Conservation (phyloP, 2,113 vertebrate species). For the Chaenogobius annularis region DNA sequence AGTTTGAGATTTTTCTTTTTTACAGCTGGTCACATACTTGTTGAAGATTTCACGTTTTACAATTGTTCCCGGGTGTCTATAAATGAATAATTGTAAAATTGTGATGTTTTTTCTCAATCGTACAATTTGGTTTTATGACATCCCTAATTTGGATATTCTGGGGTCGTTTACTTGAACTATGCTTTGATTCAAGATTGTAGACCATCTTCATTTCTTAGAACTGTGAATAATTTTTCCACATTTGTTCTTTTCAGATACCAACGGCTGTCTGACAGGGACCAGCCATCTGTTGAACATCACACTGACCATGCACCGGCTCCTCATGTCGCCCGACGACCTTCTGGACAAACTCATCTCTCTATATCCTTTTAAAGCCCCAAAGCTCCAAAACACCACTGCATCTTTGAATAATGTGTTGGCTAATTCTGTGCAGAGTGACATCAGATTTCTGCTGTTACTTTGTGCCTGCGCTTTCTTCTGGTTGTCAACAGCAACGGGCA, state of each 20-base stretch:
- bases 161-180: background rate
- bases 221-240: background rate
- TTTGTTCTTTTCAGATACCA: conserved; percentile 77
- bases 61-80: too few species aligned
- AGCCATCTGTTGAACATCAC: conserved; percentile 88
- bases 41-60: too few species aligned
- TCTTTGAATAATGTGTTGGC: background rate
- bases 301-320: conserved; percentile 90
- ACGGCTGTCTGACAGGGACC: conserved; percentile 84
- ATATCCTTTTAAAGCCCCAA: conserved; percentile 86
- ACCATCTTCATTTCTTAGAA: background rate
- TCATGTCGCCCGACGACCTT: conserved; percentile 89
- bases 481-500: conserved; percentile 69
- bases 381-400: background rate
- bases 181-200: background rate
- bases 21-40: too few species aligned
- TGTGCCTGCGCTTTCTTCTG: conserved; percentile 40
- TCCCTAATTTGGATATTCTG: background rate
- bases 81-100: too few species aligned
- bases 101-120: too few species aligned
- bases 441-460: conserved; percentile 35
- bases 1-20: too few species aligned
- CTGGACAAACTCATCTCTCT: conserved; percentile 84
- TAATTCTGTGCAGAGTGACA: conserved; percentile 23
- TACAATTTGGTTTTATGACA: background rate